Evolutionary conservation across 2,888 invertebrate species (phyloP).

Genomic region (Chalcis sispes): DNA sequence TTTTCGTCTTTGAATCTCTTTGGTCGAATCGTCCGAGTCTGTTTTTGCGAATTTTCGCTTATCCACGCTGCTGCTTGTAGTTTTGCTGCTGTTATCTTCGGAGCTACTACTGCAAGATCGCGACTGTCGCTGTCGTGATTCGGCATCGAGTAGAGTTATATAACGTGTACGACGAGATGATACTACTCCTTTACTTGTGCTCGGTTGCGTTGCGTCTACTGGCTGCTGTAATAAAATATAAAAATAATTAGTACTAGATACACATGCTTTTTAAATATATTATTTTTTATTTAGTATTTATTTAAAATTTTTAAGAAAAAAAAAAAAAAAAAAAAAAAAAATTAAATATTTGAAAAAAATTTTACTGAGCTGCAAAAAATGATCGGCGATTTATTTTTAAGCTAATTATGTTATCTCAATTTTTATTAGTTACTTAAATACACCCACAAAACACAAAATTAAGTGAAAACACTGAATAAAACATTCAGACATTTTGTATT

Average conservation of each 20-base stretch:
- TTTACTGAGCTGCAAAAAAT: too few relatives aligned
- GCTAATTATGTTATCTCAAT: too few relatives aligned
- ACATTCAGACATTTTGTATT: too few relatives aligned
- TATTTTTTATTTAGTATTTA: too few relatives aligned
- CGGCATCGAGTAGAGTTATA: conserved; percentile 58
- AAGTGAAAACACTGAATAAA: too few relatives aligned
- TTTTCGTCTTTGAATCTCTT: conserved; percentile 63
- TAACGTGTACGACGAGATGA: conserved; percentile 62
- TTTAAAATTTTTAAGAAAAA: neutral
- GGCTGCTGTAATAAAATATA: conserved; percentile 32
- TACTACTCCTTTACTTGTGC: conserved; percentile 72
- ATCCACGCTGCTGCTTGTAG: conserved; percentile 62
- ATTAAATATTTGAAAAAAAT: too few relatives aligned
- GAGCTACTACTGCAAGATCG: conserved; percentile 60
- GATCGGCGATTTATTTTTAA: too few relatives aligned
- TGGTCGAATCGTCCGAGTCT: conserved; percentile 62
- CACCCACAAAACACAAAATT: too few relatives aligned
- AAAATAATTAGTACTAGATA: too few relatives aligned
- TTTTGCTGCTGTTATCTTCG: conserved; percentile 56
- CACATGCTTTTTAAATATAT: too few relatives aligned
- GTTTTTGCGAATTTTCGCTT: conserved; percentile 63
- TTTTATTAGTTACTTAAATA: too few relatives aligned
- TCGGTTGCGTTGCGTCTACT: conserved; percentile 70
- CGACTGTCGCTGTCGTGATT: conserved; percentile 56
- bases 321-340: too few relatives aligned